Evolutionary conservation across 2,113 vertebrate species (phyloP).

Genomic region (Hemibagrus wyckioides): DNA sequence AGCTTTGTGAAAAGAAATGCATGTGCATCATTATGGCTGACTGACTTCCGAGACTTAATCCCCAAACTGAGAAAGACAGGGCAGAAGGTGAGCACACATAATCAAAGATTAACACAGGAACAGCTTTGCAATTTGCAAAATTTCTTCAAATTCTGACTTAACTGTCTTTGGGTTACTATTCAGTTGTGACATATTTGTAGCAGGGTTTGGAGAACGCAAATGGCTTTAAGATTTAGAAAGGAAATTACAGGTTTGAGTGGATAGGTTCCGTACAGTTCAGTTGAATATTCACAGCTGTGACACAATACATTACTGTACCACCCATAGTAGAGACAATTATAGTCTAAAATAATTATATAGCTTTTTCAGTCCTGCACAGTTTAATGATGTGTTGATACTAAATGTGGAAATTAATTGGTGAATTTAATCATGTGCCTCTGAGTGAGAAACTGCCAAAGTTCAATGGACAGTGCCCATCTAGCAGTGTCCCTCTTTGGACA

Average conservation of each 20-base stretch:
- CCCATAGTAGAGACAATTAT: background rate
- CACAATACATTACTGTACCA: background rate
- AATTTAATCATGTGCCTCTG: background rate
- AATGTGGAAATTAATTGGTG: background rate
- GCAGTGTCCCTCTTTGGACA: background rate
- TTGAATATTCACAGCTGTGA: slow-evolving; percentile 2
- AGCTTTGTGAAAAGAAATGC: slow-evolving; percentile 8
- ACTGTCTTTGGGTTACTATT: slow-evolving; percentile 60
- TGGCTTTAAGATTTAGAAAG: slow-evolving; percentile 13
- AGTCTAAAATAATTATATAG: background rate
- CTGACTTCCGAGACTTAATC: slow-evolving; percentile 66
- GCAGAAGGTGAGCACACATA: slow-evolving; percentile 37
- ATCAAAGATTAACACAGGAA: slow-evolving; percentile 59
- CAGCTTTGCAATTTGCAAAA: slow-evolving; percentile 45
- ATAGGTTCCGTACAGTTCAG: slow-evolving; percentile 7
- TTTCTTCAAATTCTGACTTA: slow-evolving; percentile 63
- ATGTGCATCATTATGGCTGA: slow-evolving; percentile 59
- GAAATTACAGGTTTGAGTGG: slow-evolving; percentile 12
- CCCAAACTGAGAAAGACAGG: slow-evolving; percentile 23
- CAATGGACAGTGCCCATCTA: background rate
- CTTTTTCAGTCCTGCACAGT: background rate
- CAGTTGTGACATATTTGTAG: slow-evolving; percentile 65
- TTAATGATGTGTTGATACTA: background rate
- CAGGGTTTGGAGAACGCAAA: slow-evolving; percentile 39
- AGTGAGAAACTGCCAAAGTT: background rate